Conservation (phyloP, 2,797 vertebrate genomes). For the Lerista edwardsae region DNA sequence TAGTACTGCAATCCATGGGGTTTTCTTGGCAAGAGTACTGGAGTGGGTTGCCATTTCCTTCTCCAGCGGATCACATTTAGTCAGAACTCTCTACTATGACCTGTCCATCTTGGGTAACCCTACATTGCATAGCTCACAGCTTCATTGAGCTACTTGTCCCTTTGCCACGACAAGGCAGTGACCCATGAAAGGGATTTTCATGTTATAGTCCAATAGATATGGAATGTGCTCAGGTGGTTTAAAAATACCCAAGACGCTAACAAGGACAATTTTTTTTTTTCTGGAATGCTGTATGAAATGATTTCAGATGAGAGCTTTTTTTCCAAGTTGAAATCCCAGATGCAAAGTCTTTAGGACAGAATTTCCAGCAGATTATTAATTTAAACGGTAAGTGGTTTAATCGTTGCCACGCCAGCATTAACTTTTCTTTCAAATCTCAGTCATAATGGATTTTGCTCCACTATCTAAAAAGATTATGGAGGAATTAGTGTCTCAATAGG, state of each 20-base stretch:
- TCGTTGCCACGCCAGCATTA: not conserved
- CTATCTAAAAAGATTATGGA: conserved; percentile 18
- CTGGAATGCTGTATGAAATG: not conserved
- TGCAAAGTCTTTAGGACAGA: conserved; percentile 13
- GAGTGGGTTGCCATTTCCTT: no score
- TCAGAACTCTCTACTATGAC: no score
- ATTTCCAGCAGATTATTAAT: conserved; percentile 20
- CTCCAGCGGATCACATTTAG: no score
- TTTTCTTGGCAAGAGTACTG: no score
- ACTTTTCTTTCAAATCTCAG: conserved; percentile 38
- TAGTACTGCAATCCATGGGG: no score
- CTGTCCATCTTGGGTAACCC: no score
- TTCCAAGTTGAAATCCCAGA: conserved; percentile 16
- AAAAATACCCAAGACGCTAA: not conserved
- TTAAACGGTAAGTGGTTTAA: conserved; percentile 25
- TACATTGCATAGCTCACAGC: no score
- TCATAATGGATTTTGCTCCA: conserved; percentile 47
- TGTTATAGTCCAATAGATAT: not conserved
- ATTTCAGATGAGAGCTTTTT: not conserved
- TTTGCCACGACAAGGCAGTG: no score
- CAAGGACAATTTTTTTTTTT: not conserved
- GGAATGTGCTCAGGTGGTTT: not conserved
- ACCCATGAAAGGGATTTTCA: no score
- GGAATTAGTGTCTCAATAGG: conserved; percentile 47
- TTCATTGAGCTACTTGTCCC: no score